Evolutionary conservation across 2,797 vertebrate genomes (phyloP).

Genomic region (Phoebastria nigripes): DNA sequence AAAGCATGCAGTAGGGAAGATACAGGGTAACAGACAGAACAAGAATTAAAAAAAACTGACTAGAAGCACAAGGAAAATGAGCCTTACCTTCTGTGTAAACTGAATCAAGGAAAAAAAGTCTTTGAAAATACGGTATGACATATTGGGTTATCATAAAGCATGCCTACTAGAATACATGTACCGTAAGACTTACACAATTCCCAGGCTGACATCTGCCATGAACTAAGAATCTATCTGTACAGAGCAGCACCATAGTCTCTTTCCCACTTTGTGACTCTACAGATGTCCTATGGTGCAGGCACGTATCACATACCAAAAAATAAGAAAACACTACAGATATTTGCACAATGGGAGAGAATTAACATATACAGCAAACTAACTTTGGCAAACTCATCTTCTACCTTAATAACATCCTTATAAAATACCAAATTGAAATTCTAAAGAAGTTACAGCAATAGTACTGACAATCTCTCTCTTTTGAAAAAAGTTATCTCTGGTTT

Average conservation of each 20-base stretch:
- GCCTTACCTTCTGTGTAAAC: neutral
- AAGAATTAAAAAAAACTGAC: neutral
- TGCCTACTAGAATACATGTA: neutral
- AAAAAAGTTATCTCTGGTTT: neutral
- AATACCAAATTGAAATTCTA: neutral
- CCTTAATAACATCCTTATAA: neutral
- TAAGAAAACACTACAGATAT: neutral
- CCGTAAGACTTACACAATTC: neutral
- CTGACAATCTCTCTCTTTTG: neutral
- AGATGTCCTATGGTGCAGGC: neutral
- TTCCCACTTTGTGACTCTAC: neutral
- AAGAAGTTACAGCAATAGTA: neutral
- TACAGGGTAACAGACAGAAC: rapidly evolving
- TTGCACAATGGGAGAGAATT: neutral
- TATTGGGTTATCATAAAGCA: neutral
- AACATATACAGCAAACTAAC: neutral
- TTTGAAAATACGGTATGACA: neutral
- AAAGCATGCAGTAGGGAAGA: neutral
- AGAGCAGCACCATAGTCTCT: neutral
- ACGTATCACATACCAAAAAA: neutral
- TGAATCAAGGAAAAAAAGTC: neutral
- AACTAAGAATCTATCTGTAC: neutral
- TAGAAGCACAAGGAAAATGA: neutral
- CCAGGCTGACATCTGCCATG: neutral
- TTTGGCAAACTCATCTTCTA: neutral